Conservation (phyloP, 2,888 invertebrate species). For the Tipula confusa region DNA sequence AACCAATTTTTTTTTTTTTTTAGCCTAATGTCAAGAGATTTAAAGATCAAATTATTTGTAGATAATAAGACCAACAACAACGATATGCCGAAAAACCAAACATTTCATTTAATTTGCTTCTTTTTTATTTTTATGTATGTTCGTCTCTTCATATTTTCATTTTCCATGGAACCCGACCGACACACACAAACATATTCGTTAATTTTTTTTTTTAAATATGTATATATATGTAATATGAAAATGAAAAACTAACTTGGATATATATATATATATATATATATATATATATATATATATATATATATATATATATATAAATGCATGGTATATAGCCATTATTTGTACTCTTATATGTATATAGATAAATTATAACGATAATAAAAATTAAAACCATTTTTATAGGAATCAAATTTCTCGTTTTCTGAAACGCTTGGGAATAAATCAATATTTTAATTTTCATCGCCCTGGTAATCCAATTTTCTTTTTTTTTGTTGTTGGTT, state of each 20-base stretch:
- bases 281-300: not conserved
- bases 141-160: not conserved
- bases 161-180: not conserved
- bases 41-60: constrained; percentile 25
- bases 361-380: constrained; percentile 7
- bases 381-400: constrained; percentile 16
- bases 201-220: too few species aligned
- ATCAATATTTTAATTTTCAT: constrained; percentile 16
- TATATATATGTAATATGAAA: not conserved
- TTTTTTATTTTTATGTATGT: not conserved
- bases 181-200: not conserved
- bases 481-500: not conserved
- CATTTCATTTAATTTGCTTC: not conserved
- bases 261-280: not conserved
- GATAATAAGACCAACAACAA: not conserved
- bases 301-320: not conserved
- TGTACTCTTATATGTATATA: not conserved
- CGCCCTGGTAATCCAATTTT: constrained; percentile 12
- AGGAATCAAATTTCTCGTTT: constrained; percentile 12
- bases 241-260: not conserved
- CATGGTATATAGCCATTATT: not conserved
- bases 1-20: not conserved
- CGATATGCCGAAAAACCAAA: not conserved
- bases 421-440: constrained; percentile 7
- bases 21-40: not conserved